Evolutionary conservation across 2,797 vertebrate species (phyloP).

Genomic region (Trachurus trachurus): DNA sequence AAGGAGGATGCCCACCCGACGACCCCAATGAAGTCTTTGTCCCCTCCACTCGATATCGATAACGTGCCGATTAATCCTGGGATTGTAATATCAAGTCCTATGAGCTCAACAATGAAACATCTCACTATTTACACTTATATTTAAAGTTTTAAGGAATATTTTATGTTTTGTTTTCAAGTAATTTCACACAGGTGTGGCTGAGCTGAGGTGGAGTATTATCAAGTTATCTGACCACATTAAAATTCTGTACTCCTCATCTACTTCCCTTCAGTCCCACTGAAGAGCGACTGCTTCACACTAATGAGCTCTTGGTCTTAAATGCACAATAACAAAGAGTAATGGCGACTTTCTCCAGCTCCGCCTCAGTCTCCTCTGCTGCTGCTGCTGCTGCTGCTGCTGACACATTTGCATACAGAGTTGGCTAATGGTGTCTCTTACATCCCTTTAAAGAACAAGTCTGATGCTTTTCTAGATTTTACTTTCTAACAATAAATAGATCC

Average conservation of each 20-base stretch:
- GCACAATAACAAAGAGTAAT: neutral
- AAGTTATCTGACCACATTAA: too few species aligned
- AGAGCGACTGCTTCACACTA: neutral
- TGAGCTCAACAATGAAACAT: too few species aligned
- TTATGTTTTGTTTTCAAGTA: too few species aligned
- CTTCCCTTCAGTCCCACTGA: neutral
- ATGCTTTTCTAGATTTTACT: constrained; percentile 1
- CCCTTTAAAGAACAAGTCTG: neutral
- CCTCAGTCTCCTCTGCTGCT: neutral
- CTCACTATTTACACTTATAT: too few species aligned
- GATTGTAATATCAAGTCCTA: too few species aligned
- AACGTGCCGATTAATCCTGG: too few species aligned
- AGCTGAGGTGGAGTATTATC: too few species aligned
- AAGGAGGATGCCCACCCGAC: too few species aligned
- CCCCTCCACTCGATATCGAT: too few species aligned
- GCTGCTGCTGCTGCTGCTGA: neutral
- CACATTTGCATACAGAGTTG: constrained; percentile 5
- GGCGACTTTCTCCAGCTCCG: neutral
- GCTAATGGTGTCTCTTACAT: neutral
- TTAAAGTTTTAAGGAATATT: too few species aligned
- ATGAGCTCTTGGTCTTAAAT: neutral
- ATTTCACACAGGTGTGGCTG: too few species aligned
- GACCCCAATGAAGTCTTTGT: too few species aligned
- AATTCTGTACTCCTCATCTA: neutral
- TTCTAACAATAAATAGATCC: neutral